Evolutionary conservation across 2,797 vertebrate genomes (phyloP).

Genomic region (Bovichtus variegatus): DNA sequence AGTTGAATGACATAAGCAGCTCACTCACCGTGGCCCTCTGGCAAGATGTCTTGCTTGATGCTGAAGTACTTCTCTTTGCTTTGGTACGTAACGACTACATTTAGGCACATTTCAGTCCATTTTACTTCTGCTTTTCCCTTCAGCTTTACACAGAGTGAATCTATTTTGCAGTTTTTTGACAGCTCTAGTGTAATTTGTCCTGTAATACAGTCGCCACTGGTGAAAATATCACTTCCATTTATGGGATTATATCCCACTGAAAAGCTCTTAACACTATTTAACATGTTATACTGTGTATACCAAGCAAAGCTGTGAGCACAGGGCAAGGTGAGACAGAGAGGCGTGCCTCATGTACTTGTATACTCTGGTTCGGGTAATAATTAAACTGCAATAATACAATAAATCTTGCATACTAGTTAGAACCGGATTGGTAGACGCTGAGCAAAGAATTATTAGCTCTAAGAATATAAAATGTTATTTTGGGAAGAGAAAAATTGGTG

Average conservation of each 20-base stretch:
- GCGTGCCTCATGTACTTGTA: background rate
- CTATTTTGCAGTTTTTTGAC: slow-evolving; percentile 60
- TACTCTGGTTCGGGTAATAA: slow-evolving; percentile 30
- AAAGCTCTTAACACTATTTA: slow-evolving; percentile 61
- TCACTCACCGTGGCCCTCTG: slow-evolving; percentile 47
- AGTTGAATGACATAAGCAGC: background rate
- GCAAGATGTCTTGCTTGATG: slow-evolving; percentile 60
- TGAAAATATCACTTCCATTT: slow-evolving; percentile 66
- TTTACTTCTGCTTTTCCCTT: slow-evolving; percentile 75
- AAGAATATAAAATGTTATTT: background rate
- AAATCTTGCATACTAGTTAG: background rate
- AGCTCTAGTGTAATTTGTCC: slow-evolving; percentile 70
- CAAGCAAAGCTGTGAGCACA: background rate
- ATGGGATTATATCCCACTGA: slow-evolving; percentile 64
- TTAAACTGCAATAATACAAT: slow-evolving; percentile 28
- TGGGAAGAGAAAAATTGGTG: background rate
- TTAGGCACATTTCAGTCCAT: slow-evolving; percentile 55
- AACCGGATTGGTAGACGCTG: background rate
- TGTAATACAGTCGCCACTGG: slow-evolving; percentile 62
- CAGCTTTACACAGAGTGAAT: slow-evolving; percentile 70
- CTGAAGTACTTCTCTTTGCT: slow-evolving; percentile 76
- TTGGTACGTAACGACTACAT: slow-evolving; percentile 1
- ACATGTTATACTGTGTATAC: slow-evolving; percentile 49
- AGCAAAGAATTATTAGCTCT: background rate
- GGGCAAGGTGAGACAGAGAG: background rate